Percentiles rank a stretch among this genome's conserved stretches.
Conservation (phyloP, 2,888 invertebrate species). For the Podotricha telesiphe region DNA sequence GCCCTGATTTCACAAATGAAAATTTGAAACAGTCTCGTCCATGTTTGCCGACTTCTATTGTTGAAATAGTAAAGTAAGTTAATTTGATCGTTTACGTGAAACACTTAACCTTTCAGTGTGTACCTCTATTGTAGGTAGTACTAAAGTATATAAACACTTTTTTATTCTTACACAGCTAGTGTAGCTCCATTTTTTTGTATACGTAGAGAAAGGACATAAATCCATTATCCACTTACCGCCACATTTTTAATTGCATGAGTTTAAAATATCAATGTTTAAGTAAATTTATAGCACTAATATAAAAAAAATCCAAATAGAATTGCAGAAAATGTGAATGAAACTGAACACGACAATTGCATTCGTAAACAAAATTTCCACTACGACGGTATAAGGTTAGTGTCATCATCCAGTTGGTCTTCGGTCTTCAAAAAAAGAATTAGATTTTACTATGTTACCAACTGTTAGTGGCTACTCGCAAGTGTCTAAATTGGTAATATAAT, state of each 20-base stretch:
- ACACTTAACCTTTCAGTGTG: constrained; percentile 70
- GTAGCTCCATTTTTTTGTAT: background rate
- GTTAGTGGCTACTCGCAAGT: background rate
- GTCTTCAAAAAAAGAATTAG: background rate
- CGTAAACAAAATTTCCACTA: background rate
- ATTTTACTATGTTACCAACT: background rate
- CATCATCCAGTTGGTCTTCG: too few relatives aligned
- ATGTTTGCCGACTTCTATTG: constrained; percentile 41
- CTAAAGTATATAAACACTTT: constrained; percentile 67
- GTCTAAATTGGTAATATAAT: constrained; percentile 10
- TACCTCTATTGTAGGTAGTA: constrained; percentile 64
- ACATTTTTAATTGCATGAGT: background rate
- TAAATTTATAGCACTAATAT: background rate
- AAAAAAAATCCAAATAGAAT: background rate
- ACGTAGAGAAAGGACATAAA: background rate
- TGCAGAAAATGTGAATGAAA: background rate
- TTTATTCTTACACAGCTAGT: constrained; percentile 23
- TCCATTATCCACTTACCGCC: background rate
- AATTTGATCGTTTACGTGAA: constrained; percentile 69
- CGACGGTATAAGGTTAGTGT: background rate
- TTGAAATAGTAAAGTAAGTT: constrained; percentile 46
- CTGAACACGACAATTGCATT: too few relatives aligned
- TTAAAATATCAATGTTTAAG: background rate
- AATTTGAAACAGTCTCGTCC: constrained; percentile 21
- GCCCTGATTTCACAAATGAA: constrained; percentile 23